Evolutionary conservation across 2,797 vertebrate species (phyloP), one percentile per base, ranked within the genome.

Genomic region (Pteronotus mesoamericanus): DNA sequence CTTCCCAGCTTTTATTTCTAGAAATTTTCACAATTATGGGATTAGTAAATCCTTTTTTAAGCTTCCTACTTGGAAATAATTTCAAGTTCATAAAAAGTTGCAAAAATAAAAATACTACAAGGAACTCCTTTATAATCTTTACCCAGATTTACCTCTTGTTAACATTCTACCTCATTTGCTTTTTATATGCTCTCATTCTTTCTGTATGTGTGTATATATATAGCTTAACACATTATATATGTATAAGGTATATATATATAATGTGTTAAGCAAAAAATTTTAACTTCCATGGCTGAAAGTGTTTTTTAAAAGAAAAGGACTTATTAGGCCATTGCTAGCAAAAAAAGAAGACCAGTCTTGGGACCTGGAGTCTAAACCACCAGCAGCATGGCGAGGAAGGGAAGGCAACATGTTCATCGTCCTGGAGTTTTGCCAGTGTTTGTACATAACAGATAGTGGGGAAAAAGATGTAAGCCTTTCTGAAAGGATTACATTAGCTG

Each of bases 21-120:
- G 57, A 92, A 85, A 86, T 34, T 64, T 94, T 39, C 12, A 72
- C 19, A 71, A 42, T 94, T 91, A 14, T 57, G 32, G 34, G 19
- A 24, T 93, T 79, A 24, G 19, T 89, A 86, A 85, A n/a, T 26
- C 9, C 75, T 84, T 59, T 42, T 3, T 55, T n/a, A 86, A 66
- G 22, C 32, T 89, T 95, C 94, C 94, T 86, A 85, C 95, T 44
- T 90, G 59, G 66, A 94, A 92, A 94, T 78, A 89, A 88, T 87
- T 69, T 94, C 12, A 93, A 86, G 26, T 96, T 95, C 88, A 93
- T 71, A 78, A 88, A 77, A 94, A 75, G n/a, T 78, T 93, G 24
- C 39, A 92, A 93, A 96, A 95, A 77, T 94, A 66, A 90, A 96
- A 89, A 72, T 66, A 37, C 7, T 44, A 32, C 5, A 86, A 93